Base-by-base conservation (phyloP, 2,113 vertebrate species). In the Rhabdomys dilectus region DNA sequence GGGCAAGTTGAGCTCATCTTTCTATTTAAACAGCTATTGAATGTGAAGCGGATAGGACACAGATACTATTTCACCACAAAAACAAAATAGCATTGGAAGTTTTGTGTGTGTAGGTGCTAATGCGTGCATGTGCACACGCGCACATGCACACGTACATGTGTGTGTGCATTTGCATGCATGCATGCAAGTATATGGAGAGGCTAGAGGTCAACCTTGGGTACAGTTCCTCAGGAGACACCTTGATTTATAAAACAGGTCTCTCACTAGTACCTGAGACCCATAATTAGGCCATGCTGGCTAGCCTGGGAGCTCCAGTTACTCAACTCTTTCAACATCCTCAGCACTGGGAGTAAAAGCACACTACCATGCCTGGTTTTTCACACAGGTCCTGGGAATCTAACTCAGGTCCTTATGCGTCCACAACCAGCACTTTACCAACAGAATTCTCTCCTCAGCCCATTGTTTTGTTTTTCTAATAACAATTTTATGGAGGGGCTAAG, bases 21-120 rank as follows among this genome's bases (percentile, higher is more conserved):
- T 94, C 75, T 88, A 48, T 91, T 91, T 36, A 66, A 94, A 89
- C 31, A 92, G n/a, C 26, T 89, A 36, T 56, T 36, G 56, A 31
- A 48, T 66, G 12, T 60, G 31, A 26, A 68, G 16, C 22, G 13
- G 8, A 72, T 29, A 51, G 5, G 34, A 53, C 42, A 70, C 15
- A 36, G 29, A 7, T 66, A n/a, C 24, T 66, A 21, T 12, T 89
- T 95, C 82, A 66, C 82, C 64, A 42, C 26, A 45, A 64, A 82
- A 85, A 6, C 7, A 58, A 64, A 60, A 62, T 62, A 84, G 2
- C n/a, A 29, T 9, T 62, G 39, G 21, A 45, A 39, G 13, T 45
- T 64, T 6, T 77, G 13, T 48, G 75, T 82, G 80, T 82, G 53
- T 82, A 56, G n/a, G 4, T 81, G 48, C 48, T 10, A 4, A 48